phyloP scores from a whole-genome alignment of 2,797 vertebrate genomes.

The Oreochromis mossambicus region DNA sequence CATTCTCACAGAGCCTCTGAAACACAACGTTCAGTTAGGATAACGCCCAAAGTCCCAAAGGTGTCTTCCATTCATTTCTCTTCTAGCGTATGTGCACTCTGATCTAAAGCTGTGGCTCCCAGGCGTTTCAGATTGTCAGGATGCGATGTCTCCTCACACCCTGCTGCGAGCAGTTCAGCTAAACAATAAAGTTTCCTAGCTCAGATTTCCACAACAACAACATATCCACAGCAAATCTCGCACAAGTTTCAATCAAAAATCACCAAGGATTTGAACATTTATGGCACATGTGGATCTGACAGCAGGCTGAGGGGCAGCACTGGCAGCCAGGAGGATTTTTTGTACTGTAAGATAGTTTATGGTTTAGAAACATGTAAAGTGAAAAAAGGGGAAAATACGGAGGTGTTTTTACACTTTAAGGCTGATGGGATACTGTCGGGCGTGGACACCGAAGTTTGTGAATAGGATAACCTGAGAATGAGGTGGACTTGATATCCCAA shows the following conservation, averaged over 20 bases:
- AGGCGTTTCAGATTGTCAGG: background rate
- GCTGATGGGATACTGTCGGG: background rate
- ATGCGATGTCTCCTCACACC: background rate
- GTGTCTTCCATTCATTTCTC: rapidly evolving
- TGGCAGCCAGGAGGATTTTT: too few relatives aligned
- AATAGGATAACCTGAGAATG: background rate
- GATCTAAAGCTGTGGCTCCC: background rate
- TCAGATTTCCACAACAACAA: background rate
- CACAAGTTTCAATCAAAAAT: too few relatives aligned
- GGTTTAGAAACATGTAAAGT: background rate
- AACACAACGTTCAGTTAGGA: conserved; percentile 8
- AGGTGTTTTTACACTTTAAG: background rate
- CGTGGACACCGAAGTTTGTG: background rate
- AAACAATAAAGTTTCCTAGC: background rate
- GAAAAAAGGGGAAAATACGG: too few relatives aligned
- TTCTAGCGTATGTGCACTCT: background rate
- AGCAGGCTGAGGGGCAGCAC: too few relatives aligned
- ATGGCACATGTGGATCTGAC: too few relatives aligned
- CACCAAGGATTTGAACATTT: too few relatives aligned
- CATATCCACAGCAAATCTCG: too few relatives aligned
- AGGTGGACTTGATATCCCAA: background rate
- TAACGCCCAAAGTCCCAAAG: background rate
- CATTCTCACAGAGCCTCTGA: conserved; percentile 63
- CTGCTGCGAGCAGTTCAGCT: background rate
- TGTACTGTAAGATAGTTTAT: background rate